phyloP scores from a whole-genome alignment of 2,797 vertebrate genomes.

The Anisognathus igniventris region DNA sequence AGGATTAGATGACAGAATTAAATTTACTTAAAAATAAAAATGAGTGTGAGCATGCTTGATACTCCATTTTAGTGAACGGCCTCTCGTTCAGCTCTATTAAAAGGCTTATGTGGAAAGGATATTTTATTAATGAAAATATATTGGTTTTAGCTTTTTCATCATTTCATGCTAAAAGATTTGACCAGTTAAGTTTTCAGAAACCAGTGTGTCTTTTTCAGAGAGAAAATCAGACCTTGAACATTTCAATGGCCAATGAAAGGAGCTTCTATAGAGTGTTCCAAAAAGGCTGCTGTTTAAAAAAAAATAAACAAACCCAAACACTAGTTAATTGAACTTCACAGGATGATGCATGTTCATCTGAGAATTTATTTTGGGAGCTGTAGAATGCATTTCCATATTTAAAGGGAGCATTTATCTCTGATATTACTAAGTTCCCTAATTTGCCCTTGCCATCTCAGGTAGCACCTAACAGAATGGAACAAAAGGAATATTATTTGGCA shows the following conservation, averaged over 20 bases:
- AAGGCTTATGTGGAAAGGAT: not conserved
- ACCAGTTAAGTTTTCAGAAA: not conserved
- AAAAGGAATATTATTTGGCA: not conserved
- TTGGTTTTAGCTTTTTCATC: not conserved
- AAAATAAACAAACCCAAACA: not conserved
- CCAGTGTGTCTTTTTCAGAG: not conserved
- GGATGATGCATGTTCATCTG: not conserved
- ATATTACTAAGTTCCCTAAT: not conserved
- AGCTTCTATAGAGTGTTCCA: not conserved
- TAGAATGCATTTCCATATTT: slow-evolving; percentile 54
- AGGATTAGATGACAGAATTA: not conserved
- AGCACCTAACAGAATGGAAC: not conserved
- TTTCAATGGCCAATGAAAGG: not conserved
- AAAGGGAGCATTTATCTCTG: slow-evolving; percentile 13
- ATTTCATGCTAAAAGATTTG: not conserved
- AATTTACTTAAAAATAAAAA: not conserved
- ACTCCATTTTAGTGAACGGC: not conserved
- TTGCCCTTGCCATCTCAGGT: slow-evolving; percentile 3
- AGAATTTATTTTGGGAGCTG: slow-evolving; percentile 34
- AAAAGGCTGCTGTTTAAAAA: not conserved
- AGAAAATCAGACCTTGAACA: not conserved
- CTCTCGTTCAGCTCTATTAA: not conserved
- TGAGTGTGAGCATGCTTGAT: not conserved
- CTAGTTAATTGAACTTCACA: slow-evolving; percentile 20
- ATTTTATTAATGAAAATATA: not conserved